Percentiles rank a stretch among this genome's conserved stretches.
phyloP scores from a whole-genome alignment of 2,113 vertebrate genomes.

The Gobio gobio region DNA sequence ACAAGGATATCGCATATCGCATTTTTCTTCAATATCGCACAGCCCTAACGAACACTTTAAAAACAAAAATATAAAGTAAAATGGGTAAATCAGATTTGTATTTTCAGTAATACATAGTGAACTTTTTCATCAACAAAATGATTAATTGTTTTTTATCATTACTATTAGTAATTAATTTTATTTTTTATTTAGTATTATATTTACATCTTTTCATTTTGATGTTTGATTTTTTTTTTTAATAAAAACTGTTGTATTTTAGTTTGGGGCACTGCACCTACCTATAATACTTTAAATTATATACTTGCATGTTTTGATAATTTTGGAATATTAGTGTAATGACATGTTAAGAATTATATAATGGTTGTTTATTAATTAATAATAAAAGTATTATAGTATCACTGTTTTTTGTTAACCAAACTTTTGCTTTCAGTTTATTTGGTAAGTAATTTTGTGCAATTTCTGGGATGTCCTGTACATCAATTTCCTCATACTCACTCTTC shows the following conservation, averaged over 20 bases:
- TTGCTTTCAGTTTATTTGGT: slow-evolving; percentile 24
- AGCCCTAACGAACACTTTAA: too few species aligned
- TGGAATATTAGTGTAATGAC: background rate
- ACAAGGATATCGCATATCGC: too few species aligned
- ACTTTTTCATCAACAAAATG: background rate
- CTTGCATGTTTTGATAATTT: background rate
- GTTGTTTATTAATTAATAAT: background rate
- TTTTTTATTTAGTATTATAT: background rate
- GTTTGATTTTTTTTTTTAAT: background rate
- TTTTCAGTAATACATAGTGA: background rate
- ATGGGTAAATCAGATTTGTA: background rate
- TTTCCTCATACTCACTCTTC: background rate
- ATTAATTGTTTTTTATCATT: background rate
- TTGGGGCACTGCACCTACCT: background rate
- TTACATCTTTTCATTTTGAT: background rate
- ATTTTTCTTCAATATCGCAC: too few species aligned
- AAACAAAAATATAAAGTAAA: background rate
- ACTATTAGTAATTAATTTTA: background rate
- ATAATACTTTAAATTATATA: background rate
- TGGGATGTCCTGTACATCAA: background rate
- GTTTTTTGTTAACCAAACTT: background rate
- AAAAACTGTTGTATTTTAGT: background rate
- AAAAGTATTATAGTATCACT: background rate
- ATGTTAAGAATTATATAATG: background rate
- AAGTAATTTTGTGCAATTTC: background rate